A percentile compares a stretch with the other conserved stretches of the same genome.
Conservation (phyloP, 2,797 vertebrate species). For the Cheirogaleus major region DNA sequence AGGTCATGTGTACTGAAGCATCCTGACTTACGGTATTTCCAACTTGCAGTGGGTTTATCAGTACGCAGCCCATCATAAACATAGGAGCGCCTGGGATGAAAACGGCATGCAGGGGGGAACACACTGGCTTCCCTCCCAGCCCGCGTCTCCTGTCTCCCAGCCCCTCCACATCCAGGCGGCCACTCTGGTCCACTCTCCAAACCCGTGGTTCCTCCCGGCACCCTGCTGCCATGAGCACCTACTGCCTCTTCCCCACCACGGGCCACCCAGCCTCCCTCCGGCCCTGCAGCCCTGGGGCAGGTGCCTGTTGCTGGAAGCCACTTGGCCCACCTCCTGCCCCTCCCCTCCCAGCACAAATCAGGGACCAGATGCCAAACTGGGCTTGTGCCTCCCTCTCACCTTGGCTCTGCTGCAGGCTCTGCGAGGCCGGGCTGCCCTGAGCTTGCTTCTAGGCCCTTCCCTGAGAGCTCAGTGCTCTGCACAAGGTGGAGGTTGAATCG, state of each 20-base stretch:
- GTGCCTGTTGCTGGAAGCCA: no score
- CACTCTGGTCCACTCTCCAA: not conserved
- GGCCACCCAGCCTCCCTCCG: no score
- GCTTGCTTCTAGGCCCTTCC: no score
- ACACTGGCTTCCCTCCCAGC: not conserved
- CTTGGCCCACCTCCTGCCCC: no score
- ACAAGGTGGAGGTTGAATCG: fast-evolving
- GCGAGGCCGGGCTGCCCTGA: fast-evolving
- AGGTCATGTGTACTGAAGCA: no score
- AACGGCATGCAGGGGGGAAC: no score
- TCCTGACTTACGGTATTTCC: not conserved
- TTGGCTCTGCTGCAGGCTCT: fast-evolving
- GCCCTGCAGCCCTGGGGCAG: no score
- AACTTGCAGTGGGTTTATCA: not conserved
- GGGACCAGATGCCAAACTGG: no score
- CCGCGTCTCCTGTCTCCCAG: fast-evolving
- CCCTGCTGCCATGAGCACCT: not conserved
- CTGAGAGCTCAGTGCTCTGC: not conserved
- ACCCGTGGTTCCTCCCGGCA: no score
- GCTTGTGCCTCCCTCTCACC: no score
- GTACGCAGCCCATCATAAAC: fast-evolving
- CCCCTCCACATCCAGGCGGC: not conserved
- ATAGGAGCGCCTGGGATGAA: not conserved
- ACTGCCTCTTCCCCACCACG: fast-evolving
- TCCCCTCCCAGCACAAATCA: no score